These are phyloP conservation scores for Myopa testacea DNA, from an alignment of 2,888 invertebrate genomes.

Conservation along the genomic window DNA sequence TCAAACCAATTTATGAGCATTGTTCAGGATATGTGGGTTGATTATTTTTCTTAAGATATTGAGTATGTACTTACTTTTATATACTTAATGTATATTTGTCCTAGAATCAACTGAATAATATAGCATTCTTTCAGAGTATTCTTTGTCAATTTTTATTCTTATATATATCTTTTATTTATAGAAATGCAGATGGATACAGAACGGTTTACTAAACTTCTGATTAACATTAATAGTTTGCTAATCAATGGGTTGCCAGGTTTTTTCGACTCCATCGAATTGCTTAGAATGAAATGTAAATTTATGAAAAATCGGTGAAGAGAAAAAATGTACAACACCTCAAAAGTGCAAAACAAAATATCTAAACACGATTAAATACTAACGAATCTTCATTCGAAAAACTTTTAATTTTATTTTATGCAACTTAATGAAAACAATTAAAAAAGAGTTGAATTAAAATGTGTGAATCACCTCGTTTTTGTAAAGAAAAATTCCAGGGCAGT, in stretches of 20 bases:
- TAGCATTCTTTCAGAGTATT: too few species aligned
- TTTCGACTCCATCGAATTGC: too few species aligned
- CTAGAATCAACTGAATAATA: too few species aligned
- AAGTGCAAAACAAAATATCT: neutral
- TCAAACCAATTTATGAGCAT: too few species aligned
- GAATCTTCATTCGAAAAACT: neutral
- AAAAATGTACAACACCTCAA: neutral
- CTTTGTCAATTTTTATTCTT: too few species aligned
- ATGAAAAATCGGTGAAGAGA: neutral
- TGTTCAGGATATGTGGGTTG: too few species aligned
- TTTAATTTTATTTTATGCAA: constrained; percentile 8
- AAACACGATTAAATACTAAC: neutral
- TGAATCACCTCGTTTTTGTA: constrained; percentile 31
- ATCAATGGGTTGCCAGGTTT: too few species aligned
- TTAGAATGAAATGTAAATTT: too few species aligned
- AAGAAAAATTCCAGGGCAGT: neutral
- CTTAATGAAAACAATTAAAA: constrained; percentile 13
- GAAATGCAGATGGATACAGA: neutral
- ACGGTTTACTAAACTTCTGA: neutral
- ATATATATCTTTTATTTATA: too few species aligned
- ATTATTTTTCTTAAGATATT: too few species aligned
- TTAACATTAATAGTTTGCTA: neutral
- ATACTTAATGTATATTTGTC: too few species aligned
- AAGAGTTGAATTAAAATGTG: constrained; percentile 12
- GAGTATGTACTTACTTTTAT: too few species aligned